Percentiles rank a stretch among this genome's conserved stretches.
phyloP scores from a whole-genome alignment of 1,140 invertebrate genomes.

The Rhynchophorus ferrugineus region DNA sequence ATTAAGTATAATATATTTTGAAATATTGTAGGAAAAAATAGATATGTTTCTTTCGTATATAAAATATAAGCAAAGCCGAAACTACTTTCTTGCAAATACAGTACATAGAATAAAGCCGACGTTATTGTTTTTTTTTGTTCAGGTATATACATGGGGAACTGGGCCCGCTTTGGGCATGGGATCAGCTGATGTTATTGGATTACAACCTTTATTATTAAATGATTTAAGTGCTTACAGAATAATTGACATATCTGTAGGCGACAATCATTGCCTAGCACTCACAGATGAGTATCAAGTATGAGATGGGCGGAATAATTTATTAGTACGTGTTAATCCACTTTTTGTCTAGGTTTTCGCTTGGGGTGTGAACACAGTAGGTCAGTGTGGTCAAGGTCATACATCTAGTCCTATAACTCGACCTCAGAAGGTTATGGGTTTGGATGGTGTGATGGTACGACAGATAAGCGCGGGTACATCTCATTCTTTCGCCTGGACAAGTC shows the following conservation, averaged over 20 bases:
- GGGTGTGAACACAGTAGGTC: conserved; percentile 65
- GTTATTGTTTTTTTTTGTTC: conserved; percentile 4
- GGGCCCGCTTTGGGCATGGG: conserved; percentile 53
- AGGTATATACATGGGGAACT: conserved; percentile 59
- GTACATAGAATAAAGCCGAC: too few species aligned
- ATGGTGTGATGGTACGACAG: conserved; percentile 51
- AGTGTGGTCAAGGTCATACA: conserved; percentile 61
- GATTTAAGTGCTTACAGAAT: conserved; percentile 39
- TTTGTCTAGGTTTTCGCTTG: conserved; percentile 46
- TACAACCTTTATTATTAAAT: conserved; percentile 45
- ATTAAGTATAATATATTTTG: too few species aligned
- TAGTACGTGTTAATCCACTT: not conserved
- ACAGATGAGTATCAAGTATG: conserved; percentile 44
- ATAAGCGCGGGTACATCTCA: conserved; percentile 59
- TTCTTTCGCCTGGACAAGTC: conserved; percentile 60
- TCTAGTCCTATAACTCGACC: conserved; percentile 56
- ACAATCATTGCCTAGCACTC: conserved; percentile 54
- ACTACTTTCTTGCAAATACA: too few species aligned
- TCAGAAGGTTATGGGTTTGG: conserved; percentile 53
- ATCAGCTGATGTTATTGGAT: conserved; percentile 48
- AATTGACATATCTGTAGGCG: conserved; percentile 48
- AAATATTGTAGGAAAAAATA: too few species aligned
- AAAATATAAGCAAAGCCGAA: too few species aligned
- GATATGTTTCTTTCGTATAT: too few species aligned
- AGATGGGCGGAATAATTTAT: not conserved